A percentile compares a stretch with the other conserved stretches of the same genome.
These are phyloP conservation scores for Cotesia congregata DNA, from an alignment of 2,888 invertebrate genomes.

Conservation along the genomic window DNA sequence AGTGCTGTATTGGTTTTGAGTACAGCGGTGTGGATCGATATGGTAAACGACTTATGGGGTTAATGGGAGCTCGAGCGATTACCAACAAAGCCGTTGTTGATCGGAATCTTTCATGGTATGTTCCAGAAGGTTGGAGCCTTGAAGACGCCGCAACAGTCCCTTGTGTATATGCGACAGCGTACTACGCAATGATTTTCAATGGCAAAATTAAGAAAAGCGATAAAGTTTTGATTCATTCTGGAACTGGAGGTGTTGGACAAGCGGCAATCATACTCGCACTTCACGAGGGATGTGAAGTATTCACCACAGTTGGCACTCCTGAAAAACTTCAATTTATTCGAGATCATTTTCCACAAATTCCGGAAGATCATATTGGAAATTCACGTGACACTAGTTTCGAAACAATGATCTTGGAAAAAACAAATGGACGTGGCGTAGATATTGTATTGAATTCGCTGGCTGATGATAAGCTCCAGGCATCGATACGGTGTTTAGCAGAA, in stretches of 20 bases:
- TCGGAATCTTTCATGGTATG: conserved; percentile 71
- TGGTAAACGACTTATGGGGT: conserved; percentile 71
- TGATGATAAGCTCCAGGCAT: conserved; percentile 89
- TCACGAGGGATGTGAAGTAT: conserved; percentile 74
- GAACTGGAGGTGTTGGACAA: conserved; percentile 78
- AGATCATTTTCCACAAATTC: conserved; percentile 73
- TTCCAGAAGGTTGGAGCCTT: conserved; percentile 75
- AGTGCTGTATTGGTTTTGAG: conserved; percentile 80
- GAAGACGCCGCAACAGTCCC: conserved; percentile 79
- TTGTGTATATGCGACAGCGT: conserved; percentile 75
- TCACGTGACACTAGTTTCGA: conserved; percentile 91
- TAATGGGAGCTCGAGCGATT: conserved; percentile 69
- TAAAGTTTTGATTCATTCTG: conserved; percentile 67
- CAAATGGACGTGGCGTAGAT: conserved; percentile 91
- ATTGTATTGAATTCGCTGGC: conserved; percentile 92
- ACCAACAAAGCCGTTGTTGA: conserved; percentile 73
- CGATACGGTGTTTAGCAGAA: conserved; percentile 75
- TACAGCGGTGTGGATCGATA: conserved; percentile 74
- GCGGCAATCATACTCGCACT: conserved; percentile 78
- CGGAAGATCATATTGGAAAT: conserved; percentile 78
- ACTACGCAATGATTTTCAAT: conserved; percentile 74
- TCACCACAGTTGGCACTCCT: conserved; percentile 75
- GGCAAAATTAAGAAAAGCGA: conserved; percentile 72
- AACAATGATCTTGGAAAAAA: conserved; percentile 83
- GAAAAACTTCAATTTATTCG: conserved; percentile 75